A percentile compares a stretch with the other conserved stretches of the same genome.
These are phyloP conservation scores for Drosophila simulans DNA, from an alignment of 1,140 invertebrate genomes.

Conservation along the genomic window DNA sequence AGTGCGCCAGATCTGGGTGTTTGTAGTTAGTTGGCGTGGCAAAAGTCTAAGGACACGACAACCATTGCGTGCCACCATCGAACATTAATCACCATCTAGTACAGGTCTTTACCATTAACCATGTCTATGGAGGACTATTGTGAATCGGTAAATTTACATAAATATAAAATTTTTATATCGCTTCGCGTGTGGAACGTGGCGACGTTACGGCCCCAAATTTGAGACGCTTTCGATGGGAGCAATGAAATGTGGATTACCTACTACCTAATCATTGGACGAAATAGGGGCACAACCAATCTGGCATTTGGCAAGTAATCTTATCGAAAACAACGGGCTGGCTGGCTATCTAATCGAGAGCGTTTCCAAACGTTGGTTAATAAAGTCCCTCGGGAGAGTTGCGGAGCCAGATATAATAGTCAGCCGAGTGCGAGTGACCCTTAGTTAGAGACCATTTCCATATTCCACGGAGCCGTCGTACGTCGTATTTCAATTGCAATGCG, in stretches of 20 bases:
- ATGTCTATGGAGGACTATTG: conserved; percentile 25
- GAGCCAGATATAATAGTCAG: background rate
- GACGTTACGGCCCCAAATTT: conserved; percentile 30
- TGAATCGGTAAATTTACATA: conserved; percentile 60
- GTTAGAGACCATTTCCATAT: background rate
- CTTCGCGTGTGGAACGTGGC: conserved; percentile 21
- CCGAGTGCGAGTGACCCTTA: background rate
- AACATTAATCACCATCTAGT: conserved; percentile 19
- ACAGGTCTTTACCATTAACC: conserved; percentile 55
- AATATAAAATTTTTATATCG: conserved; percentile 68
- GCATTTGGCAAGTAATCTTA: conserved; percentile 17
- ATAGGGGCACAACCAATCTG: conserved; percentile 7
- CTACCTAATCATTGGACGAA: background rate
- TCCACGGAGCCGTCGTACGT: conserved; percentile 1
- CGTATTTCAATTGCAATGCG: conserved; percentile 40
- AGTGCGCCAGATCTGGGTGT: background rate
- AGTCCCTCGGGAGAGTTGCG: background rate
- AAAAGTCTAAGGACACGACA: conserved; percentile 2
- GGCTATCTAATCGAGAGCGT: conserved; percentile 10
- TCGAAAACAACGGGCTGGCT: background rate
- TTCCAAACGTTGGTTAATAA: background rate
- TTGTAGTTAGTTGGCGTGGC: background rate
- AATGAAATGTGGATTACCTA: conserved; percentile 9
- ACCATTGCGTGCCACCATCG: conserved; percentile 56
- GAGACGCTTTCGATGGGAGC: conserved; percentile 4